These are phyloP conservation scores for Ispidina picta DNA, from an alignment of 2,797 vertebrate species.

Conservation along the genomic window DNA sequence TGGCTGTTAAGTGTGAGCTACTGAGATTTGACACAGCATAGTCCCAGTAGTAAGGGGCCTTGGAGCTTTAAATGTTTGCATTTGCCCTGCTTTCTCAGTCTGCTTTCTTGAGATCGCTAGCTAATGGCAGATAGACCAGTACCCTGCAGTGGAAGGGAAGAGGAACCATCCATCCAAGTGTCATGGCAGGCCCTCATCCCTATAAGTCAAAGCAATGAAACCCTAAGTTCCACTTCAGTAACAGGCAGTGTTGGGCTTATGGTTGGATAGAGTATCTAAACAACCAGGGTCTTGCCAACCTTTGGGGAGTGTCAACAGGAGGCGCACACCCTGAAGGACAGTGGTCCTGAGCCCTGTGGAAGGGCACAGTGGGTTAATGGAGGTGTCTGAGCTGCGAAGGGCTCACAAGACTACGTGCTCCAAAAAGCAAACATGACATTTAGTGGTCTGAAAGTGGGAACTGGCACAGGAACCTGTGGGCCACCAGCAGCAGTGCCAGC, in stretches of 20 bases:
- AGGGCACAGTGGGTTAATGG: not conserved
- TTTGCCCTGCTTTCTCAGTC: not conserved
- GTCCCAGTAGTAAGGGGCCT: not conserved
- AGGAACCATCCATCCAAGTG: not conserved
- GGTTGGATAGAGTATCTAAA: not conserved
- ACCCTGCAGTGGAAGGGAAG: not conserved
- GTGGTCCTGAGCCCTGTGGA: not conserved
- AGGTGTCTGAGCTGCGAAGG: not conserved
- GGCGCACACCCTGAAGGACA: not conserved
- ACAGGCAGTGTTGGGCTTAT: not conserved
- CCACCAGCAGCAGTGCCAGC: not conserved
- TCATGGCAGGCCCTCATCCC: not conserved
- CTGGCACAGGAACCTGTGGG: not conserved
- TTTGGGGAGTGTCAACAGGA: not conserved
- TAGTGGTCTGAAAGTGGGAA: not conserved
- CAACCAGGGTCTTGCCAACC: not conserved
- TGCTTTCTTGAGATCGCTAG: not conserved
- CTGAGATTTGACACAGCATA: slow-evolving; percentile 29
- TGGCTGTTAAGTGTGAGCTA: slow-evolving; percentile 68
- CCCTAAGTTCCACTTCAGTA: not conserved
- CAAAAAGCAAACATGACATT: not conserved
- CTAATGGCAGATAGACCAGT: not conserved
- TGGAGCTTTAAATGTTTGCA: not conserved
- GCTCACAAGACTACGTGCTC: not conserved
- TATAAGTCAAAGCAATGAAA: not conserved